phyloP scores from a whole-genome alignment of 2,113 vertebrate species.

The Mus spicilegus region DNA sequence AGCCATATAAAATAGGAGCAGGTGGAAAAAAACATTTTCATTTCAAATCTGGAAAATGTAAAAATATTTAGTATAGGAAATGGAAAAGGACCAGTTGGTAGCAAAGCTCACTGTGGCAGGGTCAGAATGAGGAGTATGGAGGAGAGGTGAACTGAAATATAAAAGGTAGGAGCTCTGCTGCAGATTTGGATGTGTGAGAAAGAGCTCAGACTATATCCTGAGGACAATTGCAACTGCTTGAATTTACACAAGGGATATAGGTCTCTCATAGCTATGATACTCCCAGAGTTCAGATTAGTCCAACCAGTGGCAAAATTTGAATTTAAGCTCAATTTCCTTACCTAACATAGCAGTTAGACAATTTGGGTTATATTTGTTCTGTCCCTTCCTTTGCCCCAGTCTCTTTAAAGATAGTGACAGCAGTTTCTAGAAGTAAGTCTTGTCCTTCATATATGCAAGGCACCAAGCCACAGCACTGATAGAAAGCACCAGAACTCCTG shows the following conservation, averaged over 20 bases:
- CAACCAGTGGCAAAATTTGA: neutral
- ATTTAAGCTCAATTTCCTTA: neutral
- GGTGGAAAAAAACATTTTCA: neutral
- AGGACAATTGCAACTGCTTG: neutral
- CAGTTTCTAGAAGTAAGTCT: neutral
- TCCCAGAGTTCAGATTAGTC: neutral
- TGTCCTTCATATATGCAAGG: neutral
- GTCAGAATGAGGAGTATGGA: neutral
- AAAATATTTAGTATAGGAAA: neutral
- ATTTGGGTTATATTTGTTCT: neutral
- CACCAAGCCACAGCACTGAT: neutral
- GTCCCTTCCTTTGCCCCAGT: neutral
- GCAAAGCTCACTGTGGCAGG: accelerated
- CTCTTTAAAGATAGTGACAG: neutral
- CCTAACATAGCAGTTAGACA: neutral
- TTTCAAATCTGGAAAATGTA: neutral
- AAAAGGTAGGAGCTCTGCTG: neutral
- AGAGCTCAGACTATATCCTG: neutral
- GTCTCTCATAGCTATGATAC: neutral
- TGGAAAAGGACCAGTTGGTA: too few species aligned
- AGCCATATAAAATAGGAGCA: neutral
- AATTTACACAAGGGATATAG: neutral
- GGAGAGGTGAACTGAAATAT: neutral
- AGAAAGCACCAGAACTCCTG: neutral
- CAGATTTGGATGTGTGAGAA: neutral